These are phyloP conservation scores for Remorina albescens DNA, from an alignment of 2,797 vertebrate genomes.

Conservation along the genomic window DNA sequence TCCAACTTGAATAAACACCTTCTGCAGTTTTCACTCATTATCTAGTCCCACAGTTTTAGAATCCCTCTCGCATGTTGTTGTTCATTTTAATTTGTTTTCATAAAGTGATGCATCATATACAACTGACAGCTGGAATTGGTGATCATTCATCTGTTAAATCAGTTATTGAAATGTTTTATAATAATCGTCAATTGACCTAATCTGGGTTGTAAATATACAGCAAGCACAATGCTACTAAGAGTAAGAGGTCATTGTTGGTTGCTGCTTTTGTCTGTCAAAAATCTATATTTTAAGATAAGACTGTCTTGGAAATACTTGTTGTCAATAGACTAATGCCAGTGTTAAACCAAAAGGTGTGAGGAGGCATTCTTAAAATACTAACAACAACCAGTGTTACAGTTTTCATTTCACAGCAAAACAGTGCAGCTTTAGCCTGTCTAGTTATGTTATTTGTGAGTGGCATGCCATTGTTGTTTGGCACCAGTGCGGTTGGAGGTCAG, in stretches of 20 bases:
- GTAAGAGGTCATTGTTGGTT: conserved; percentile 10
- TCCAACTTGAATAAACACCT: neutral
- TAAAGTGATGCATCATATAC: neutral
- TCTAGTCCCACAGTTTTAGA: conserved; percentile 1
- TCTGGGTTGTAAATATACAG: neutral
- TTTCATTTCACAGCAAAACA: neutral
- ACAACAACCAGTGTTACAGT: neutral
- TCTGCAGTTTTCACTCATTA: conserved; percentile 7
- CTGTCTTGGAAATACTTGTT: too few relatives aligned
- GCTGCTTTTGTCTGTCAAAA: neutral
- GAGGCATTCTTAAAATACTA: neutral
- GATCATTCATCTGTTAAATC: neutral
- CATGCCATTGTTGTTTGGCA: conserved; percentile 26
- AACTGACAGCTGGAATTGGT: neutral
- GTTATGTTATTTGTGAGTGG: conserved; percentile 32
- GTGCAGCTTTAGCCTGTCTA: neutral
- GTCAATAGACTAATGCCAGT: too few relatives aligned
- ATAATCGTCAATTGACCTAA: neutral
- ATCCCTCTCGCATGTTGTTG: neutral
- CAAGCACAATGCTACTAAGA: neutral
- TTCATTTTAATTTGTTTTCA: conserved; percentile 14
- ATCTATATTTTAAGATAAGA: too few relatives aligned
- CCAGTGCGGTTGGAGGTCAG: conserved; percentile 5
- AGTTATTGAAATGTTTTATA: neutral
- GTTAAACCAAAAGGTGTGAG: too few relatives aligned